Evolutionary conservation across 2,888 invertebrate species (phyloP).

Genomic region (Trachelus tabidus): DNA sequence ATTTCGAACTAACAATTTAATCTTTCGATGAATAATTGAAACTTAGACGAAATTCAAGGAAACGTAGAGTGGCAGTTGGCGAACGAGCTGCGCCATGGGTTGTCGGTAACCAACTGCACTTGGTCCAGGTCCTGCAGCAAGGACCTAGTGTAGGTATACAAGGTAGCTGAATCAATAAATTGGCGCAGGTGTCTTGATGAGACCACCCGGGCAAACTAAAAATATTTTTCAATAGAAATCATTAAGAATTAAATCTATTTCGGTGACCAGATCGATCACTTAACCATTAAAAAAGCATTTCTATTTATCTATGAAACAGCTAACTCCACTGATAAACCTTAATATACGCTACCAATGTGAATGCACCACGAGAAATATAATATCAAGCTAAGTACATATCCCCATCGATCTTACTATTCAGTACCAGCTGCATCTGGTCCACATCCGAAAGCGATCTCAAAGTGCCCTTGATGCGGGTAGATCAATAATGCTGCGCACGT

Average conservation of each 20-base stretch:
- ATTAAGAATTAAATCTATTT: background rate
- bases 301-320: background rate
- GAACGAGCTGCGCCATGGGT: conserved; percentile 38
- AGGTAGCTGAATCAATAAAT: conserved; percentile 30
- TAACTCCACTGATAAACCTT: background rate
- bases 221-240: background rate
- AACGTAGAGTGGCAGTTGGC: conserved; percentile 33
- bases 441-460: background rate
- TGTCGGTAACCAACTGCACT: conserved; percentile 41
- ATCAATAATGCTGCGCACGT: conserved; percentile 1
- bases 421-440: background rate
- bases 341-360: background rate
- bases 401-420: background rate
- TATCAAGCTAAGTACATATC: background rate
- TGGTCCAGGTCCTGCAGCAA: conserved; percentile 36
- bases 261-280: background rate
- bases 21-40: background rate
- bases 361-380: background rate
- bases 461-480: background rate
- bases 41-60: background rate
- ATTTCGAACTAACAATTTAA: background rate
- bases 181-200: conserved; percentile 32
- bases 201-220: background rate
- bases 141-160: conserved; percentile 21
- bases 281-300: background rate